phyloP scores from a whole-genome alignment of 2,113 vertebrate genomes.

The Nicator chloris region DNA sequence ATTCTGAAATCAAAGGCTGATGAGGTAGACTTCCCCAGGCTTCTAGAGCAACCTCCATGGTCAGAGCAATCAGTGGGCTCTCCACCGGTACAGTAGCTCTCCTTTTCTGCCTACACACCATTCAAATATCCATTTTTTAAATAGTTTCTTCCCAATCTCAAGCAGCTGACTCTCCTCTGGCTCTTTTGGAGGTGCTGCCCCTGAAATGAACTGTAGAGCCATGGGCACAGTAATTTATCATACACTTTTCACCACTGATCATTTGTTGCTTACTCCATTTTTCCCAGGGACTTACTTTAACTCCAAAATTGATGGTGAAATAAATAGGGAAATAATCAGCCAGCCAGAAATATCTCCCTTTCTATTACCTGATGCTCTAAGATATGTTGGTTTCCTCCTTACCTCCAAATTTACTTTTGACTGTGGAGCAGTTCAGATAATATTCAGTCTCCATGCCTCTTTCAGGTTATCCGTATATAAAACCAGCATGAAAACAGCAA shows the following conservation, averaged over 20 bases:
- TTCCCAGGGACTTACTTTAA: background rate
- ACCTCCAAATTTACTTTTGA: background rate
- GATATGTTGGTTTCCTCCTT: background rate
- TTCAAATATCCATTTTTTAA: background rate
- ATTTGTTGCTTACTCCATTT: slow-evolving; percentile 1
- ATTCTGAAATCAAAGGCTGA: background rate
- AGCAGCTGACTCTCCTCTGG: background rate
- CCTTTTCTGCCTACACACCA: background rate
- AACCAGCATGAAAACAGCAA: background rate
- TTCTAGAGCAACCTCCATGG: background rate
- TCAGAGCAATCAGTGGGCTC: background rate
- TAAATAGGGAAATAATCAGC: slow-evolving; percentile 45
- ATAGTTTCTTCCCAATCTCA: background rate
- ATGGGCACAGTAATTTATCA: background rate
- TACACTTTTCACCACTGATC: background rate
- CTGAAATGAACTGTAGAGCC: background rate
- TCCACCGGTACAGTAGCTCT: background rate
- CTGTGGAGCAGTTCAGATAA: background rate
- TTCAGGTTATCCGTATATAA: background rate
- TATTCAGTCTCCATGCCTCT: background rate
- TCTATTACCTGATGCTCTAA: background rate
- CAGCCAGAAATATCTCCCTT: background rate
- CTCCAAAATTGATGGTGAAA: slow-evolving; percentile 18
- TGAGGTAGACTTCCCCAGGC: background rate
- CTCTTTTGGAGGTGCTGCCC: background rate